These are phyloP conservation scores for Pelodytes ibericus DNA, from an alignment of 2,797 vertebrate species.

Conservation along the genomic window DNA sequence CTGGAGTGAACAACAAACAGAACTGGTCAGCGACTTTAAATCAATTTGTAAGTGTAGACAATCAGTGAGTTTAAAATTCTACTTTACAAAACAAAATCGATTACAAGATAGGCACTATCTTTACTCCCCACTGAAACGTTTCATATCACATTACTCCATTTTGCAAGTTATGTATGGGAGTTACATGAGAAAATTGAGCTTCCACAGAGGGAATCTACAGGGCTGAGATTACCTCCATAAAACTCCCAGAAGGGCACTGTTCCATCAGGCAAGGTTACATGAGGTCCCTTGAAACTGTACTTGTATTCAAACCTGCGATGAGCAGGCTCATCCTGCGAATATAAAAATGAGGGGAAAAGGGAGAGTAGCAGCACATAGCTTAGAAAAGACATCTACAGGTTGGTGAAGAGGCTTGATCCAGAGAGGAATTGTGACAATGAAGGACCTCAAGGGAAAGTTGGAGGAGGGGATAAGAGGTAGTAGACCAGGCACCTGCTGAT, in stretches of 20 bases:
- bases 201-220: too few relatives aligned
- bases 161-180: too few relatives aligned
- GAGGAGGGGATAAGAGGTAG: background rate
- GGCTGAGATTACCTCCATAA: conserved; percentile 60
- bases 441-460: background rate
- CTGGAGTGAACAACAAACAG: too few relatives aligned
- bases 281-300: conserved; percentile 66
- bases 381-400: conserved; percentile 14
- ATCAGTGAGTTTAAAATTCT: too few relatives aligned
- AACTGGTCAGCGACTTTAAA: too few relatives aligned
- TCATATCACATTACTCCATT: too few relatives aligned
- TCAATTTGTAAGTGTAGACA: too few relatives aligned
- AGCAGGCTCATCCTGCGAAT: background rate
- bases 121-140: too few relatives aligned
- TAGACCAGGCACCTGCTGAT: conserved; percentile 39
- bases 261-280: conserved; percentile 51
- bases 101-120: too few relatives aligned
- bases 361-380: conserved; percentile 38
- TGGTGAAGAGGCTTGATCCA: background rate
- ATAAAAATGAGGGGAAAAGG: background rate
- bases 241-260: conserved; percentile 64
- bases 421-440: conserved; percentile 13
- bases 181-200: too few relatives aligned
- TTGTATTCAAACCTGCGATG: conserved; percentile 65
- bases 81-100: too few relatives aligned